Base-by-base conservation (phyloP, 2,113 vertebrate genomes). In the Coturnix japonica region DNA sequence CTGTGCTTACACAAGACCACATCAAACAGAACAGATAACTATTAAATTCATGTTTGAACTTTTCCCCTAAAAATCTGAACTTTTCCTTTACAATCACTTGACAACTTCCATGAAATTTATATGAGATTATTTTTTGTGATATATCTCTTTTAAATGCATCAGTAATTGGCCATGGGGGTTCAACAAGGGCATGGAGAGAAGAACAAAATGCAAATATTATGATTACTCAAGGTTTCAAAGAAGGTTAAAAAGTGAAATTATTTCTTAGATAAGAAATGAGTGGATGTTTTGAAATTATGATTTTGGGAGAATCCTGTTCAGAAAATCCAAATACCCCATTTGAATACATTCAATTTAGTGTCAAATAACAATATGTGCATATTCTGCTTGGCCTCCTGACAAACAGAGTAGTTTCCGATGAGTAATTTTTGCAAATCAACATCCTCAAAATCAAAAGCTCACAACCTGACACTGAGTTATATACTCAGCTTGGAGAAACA, bases 231-330 rank as follows among this genome's bases (percentile, higher is more conserved):
- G 5, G 20, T 84, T 66, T 84, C 53, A 81, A 83, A 90, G 49
- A 8, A 81, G 46, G 21, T 49, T 66, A 59, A 86, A 93, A 93
- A 83, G 57, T 19, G 2, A 64, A 74, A 90, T 65, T 54, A 84
- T 88, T 86, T 72, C 30, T 78, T 79, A 67, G 49, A 61, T 43
- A 72, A 1, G 1, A 91, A 63, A 37, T 21, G 84, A 78, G 9
- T 1, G 5, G 43, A 61, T n/a, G 69, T 53, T 78, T 56, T 67
- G 3, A 69, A 89, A 60, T 74, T 31, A 39, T 43, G 56, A 57
- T 60, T 87, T 83, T 74, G 22, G 41, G 37, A 84, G 18, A 53
- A 57, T 78, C 23, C 31, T 65, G 19, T 25, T 39, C 59, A 85
- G 61, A 35, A 81, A 89, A 79, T 76, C 33, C 35, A 79, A 85